Evolutionary conservation across 1,140 invertebrate genomes (phyloP).

Genomic region (Zaprionus ornatus): DNA sequence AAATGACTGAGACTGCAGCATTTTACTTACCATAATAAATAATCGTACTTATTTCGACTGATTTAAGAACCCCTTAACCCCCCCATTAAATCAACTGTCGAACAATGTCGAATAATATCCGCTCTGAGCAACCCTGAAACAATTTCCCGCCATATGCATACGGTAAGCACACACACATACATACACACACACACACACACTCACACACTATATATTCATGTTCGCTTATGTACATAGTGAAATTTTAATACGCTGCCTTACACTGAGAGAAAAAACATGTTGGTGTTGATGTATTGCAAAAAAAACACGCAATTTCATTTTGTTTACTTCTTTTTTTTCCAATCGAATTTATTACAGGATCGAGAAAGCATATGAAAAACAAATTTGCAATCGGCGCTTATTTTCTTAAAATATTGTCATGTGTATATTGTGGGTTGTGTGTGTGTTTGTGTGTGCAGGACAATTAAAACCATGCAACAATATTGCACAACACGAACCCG

Average conservation of each 20-base stretch:
- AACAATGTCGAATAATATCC: too few species aligned
- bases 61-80: too few species aligned
- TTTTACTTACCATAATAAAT: too few species aligned
- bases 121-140: not conserved
- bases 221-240: constrained; percentile 19
- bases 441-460: constrained; percentile 48
- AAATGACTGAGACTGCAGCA: too few species aligned
- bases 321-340: constrained; percentile 68
- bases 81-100: too few species aligned
- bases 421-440: constrained; percentile 33
- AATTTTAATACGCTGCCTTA: constrained; percentile 62
- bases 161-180: not conserved
- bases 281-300: not conserved
- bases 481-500: constrained; percentile 40
- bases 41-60: too few species aligned
- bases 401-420: constrained; percentile 72
- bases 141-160: not conserved
- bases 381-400: constrained; percentile 75
- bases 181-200: not conserved
- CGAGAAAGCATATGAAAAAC: constrained; percentile 51
- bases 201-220: not conserved
- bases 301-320: constrained; percentile 70
- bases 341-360: constrained; percentile 78
- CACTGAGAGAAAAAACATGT: not conserved
- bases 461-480: constrained; percentile 69